A percentile compares a stretch with the other conserved stretches of the same genome.
These are phyloP conservation scores for Phoenicopterus ruber DNA, from an alignment of 2,113 vertebrate species.

Conservation along the genomic window DNA sequence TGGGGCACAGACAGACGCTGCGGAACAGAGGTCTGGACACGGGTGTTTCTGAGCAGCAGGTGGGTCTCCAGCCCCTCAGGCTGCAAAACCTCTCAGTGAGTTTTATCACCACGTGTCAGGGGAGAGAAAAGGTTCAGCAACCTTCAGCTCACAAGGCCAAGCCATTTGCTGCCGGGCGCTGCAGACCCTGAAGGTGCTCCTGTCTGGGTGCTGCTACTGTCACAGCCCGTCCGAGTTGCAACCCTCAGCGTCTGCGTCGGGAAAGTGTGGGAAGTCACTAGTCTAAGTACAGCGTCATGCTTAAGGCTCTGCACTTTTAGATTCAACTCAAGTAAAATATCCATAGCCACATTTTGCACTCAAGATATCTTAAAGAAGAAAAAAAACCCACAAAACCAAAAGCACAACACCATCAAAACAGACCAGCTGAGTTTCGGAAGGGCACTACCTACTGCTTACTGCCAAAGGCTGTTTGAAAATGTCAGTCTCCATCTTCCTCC, in stretches of 20 bases:
- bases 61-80: neutral
- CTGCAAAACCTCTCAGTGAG: neutral
- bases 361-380: neutral
- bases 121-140: neutral
- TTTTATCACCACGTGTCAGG: neutral
- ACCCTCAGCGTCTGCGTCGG: neutral
- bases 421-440: neutral
- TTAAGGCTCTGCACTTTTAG: neutral
- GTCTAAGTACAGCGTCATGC: neutral
- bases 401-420: neutral
- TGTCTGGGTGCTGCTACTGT: too few relatives aligned
- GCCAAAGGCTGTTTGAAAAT: neutral
- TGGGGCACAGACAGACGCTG: accelerated
- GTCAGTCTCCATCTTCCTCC: neutral
- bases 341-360: neutral
- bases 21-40: neutral
- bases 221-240: neutral
- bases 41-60: neutral
- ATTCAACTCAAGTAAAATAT: neutral
- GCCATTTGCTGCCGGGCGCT: accelerated
- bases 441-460: neutral
- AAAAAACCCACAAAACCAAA: neutral
- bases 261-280: neutral
- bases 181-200: neutral
- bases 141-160: neutral